These are phyloP conservation scores for Cantharis flavilabris DNA, from an alignment of 2,888 invertebrate species.

Conservation along the genomic window DNA sequence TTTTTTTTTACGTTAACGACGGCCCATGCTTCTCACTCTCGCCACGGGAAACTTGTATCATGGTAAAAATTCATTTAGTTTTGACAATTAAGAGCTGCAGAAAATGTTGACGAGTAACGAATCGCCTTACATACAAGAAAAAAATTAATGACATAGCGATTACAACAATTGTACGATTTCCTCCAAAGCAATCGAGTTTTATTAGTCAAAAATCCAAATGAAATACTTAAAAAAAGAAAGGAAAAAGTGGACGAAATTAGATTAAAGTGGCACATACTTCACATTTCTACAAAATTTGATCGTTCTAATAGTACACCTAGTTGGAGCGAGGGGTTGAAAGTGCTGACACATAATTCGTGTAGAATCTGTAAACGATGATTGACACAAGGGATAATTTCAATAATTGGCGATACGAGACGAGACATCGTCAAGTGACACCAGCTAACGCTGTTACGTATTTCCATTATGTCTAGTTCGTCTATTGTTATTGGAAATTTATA, in stretches of 20 bases:
- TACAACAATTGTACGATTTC: too few species aligned
- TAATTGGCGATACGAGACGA: conserved; percentile 15
- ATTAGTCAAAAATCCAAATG: neutral
- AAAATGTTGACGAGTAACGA: neutral
- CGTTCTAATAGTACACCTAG: neutral
- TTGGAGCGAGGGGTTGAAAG: conserved; percentile 2
- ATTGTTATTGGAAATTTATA: neutral
- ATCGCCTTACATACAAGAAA: neutral
- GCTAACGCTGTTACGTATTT: conserved; percentile 7
- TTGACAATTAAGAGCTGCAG: too few species aligned
- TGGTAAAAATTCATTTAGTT: too few species aligned
- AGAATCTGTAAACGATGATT: conserved; percentile 10
- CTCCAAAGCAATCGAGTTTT: too few species aligned
- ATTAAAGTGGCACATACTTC: neutral
- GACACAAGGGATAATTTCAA: conserved; percentile 9
- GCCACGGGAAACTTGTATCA: too few species aligned
- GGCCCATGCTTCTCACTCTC: neutral
- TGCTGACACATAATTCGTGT: conserved; percentile 7
- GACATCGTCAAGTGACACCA: conserved; percentile 15
- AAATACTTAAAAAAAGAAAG: neutral
- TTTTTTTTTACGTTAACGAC: neutral
- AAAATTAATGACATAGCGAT: neutral
- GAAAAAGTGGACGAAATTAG: neutral
- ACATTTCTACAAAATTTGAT: neutral
- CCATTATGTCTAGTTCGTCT: neutral